Evolutionary conservation across 2,888 invertebrate species (phyloP).

Genomic region (Maniola hyperantus): DNA sequence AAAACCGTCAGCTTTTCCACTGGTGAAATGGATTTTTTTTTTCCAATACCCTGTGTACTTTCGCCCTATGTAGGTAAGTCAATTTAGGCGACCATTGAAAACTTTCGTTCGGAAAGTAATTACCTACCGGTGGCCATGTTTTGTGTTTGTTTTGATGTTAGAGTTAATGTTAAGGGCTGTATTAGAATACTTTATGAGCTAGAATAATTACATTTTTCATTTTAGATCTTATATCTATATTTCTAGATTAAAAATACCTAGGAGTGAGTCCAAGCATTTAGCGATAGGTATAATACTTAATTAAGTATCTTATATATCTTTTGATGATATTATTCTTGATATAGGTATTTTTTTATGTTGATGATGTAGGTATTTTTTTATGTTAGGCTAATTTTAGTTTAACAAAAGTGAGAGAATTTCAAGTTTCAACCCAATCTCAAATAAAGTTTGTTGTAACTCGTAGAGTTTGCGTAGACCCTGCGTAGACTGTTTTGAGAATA

Average conservation of each 20-base stretch:
- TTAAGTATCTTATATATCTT: too few relatives aligned
- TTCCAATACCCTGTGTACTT: neutral
- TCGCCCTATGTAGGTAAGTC: neutral
- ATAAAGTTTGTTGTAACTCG: neutral
- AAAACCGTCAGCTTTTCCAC: neutral
- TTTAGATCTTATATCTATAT: too few relatives aligned
- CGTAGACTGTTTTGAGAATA: neutral
- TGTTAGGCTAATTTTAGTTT: too few relatives aligned
- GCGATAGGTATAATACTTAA: too few relatives aligned
- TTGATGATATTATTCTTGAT: too few relatives aligned
- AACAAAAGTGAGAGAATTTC: too few relatives aligned
- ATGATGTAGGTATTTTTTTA: too few relatives aligned
- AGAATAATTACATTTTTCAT: neutral
- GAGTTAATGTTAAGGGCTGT: conserved; percentile 21
- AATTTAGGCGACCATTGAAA: conserved; percentile 5
- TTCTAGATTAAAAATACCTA: too few relatives aligned
- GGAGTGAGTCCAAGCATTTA: too few relatives aligned
- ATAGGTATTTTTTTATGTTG: too few relatives aligned
- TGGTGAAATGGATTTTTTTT: neutral
- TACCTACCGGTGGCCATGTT: conserved; percentile 19
- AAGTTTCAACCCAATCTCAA: too few relatives aligned
- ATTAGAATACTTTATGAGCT: conserved; percentile 7
- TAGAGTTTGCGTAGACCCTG: neutral
- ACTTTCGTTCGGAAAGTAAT: conserved; percentile 26
- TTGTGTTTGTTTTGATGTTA: conserved; percentile 22